Percentiles rank a stretch among this genome's conserved stretches.
Evolutionary conservation across 2,797 vertebrate genomes (phyloP).

Genomic region (Percopsis omiscomaycus): DNA sequence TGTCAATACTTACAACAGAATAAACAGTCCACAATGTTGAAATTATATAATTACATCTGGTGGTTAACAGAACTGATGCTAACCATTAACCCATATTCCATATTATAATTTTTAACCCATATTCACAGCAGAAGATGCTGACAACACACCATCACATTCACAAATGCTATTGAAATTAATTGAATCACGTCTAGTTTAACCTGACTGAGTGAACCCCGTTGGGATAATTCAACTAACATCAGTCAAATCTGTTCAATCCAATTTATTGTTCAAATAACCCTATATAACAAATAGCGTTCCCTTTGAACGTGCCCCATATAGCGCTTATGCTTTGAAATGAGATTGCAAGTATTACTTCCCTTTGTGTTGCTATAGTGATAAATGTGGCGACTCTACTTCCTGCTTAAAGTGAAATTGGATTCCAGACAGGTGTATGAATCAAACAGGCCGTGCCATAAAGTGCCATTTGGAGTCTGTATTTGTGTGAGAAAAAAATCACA

Average conservation of each 20-base stretch:
- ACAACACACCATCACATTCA: constrained; percentile 1
- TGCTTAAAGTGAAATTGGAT: constrained; percentile 48
- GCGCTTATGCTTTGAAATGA: constrained; percentile 7
- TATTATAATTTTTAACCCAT: neutral
- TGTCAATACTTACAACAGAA: too few relatives aligned
- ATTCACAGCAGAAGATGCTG: constrained; percentile 2
- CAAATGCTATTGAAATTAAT: neutral
- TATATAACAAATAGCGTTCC: neutral
- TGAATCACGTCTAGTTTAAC: constrained; percentile 12
- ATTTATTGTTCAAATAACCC: constrained; percentile 22
- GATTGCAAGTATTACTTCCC: constrained; percentile 15
- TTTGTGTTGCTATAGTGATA: constrained; percentile 42
- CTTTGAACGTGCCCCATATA: constrained; percentile 1
- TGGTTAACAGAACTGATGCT: constrained; percentile 16
- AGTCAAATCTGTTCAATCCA: constrained; percentile 21
- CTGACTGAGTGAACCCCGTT: constrained; percentile 20
- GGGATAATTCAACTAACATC: constrained; percentile 13
- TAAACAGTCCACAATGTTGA: too few relatives aligned
- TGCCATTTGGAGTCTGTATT: neutral
- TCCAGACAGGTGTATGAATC: constrained; percentile 52
- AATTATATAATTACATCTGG: constrained; percentile 6
- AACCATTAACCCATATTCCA: constrained; percentile 2
- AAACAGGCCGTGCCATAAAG: constrained; percentile 44
- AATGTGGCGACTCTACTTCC: constrained; percentile 29
- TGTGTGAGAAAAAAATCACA: neutral